These are phyloP conservation scores for Lasioglossum malachurum DNA, from an alignment of 2,888 invertebrate genomes.

Conservation along the genomic window DNA sequence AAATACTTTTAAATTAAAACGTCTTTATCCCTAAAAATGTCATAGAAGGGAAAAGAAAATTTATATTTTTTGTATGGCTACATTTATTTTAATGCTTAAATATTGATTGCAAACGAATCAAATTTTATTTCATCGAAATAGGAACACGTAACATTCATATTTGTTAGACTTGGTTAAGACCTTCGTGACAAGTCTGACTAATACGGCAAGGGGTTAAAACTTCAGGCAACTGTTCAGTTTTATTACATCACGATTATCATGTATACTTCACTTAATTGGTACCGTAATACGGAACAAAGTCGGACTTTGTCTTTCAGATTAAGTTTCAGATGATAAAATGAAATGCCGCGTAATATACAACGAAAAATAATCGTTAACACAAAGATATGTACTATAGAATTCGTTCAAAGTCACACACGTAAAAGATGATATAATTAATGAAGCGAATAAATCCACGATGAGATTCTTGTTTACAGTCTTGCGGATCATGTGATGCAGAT, in stretches of 20 bases:
- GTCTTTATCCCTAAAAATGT: no score
- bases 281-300: neutral
- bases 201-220: neutral
- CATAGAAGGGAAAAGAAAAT: no score
- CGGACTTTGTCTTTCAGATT: conserved; percentile 28
- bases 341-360: neutral
- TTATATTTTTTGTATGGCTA: no score
- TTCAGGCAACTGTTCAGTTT: neutral
- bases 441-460: neutral
- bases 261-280: no score
- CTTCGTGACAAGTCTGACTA: no score
- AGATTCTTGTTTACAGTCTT: neutral
- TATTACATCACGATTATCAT: neutral
- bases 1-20: no score
- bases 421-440: neutral
- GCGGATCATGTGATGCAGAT: neutral
- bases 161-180: no score
- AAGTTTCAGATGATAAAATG: neutral
- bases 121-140: no score
- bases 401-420: neutral
- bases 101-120: no score
- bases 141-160: no score
- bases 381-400: neutral
- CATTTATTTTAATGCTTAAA: no score
- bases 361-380: neutral